These are phyloP conservation scores for Antechinus stuartii DNA, from an alignment of 2,113 vertebrate species.

Conservation along the genomic window DNA sequence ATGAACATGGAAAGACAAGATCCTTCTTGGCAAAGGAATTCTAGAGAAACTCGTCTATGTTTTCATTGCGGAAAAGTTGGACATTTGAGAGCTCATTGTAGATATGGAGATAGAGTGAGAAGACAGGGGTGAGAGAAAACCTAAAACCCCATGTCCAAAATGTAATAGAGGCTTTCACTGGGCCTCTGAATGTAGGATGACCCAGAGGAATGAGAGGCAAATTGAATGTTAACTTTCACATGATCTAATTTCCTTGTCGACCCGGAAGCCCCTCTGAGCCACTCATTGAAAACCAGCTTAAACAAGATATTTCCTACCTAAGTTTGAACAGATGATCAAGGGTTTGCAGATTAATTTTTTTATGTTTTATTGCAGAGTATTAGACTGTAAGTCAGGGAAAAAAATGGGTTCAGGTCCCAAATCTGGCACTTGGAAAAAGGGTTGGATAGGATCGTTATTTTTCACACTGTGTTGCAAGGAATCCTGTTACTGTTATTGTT, in stretches of 20 bases:
- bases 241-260: neutral
- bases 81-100: no score
- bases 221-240: neutral
- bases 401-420: neutral
- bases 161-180: no score
- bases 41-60: no score
- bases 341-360: neutral
- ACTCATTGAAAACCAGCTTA: neutral
- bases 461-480: neutral
- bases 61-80: no score
- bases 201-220: neutral
- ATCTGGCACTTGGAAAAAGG: neutral
- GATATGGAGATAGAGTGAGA: no score
- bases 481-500: neutral
- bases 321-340: neutral
- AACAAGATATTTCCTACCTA: neutral
- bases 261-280: neutral
- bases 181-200: no score
- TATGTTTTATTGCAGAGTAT: neutral
- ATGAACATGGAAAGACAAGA: no score
- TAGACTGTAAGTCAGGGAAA: neutral
- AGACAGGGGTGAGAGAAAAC: no score
- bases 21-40: no score
- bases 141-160: no score
- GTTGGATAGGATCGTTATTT: neutral